These are phyloP conservation scores for Limnephilus auricula DNA, from an alignment of 2,888 invertebrate genomes.

Conservation along the genomic window DNA sequence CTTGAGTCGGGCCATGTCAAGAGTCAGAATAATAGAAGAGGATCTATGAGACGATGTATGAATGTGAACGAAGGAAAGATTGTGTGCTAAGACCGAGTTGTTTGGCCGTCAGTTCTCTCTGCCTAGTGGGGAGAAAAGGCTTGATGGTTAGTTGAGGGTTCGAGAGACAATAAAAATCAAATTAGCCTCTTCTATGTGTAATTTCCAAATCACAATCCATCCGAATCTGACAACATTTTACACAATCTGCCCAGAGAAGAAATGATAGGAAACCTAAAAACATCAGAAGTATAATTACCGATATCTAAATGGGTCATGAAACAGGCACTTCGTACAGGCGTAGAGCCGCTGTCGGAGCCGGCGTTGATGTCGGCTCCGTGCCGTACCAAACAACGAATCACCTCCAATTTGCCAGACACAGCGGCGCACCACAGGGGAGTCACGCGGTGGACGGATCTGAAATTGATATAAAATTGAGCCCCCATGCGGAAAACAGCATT, in stretches of 20 bases:
- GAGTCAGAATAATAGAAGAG: too few relatives aligned
- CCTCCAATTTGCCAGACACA: slow-evolving; percentile 88
- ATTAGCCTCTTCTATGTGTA: too few relatives aligned
- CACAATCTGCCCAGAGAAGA: neutral
- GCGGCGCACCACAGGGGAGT: slow-evolving; percentile 96
- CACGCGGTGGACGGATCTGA: slow-evolving; percentile 85
- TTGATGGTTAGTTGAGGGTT: too few relatives aligned
- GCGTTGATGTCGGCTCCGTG: slow-evolving; percentile 93
- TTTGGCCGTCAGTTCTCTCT: too few relatives aligned
- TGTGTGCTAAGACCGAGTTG: too few relatives aligned
- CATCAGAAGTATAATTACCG: slow-evolving; percentile 68
- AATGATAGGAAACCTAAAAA: neutral
- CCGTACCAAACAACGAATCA: slow-evolving; percentile 86
- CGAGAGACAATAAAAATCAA: too few relatives aligned
- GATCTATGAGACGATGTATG: too few relatives aligned
- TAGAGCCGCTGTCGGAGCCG: slow-evolving; percentile 91
- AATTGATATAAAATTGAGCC: neutral
- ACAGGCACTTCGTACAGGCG: slow-evolving; percentile 93
- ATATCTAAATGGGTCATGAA: slow-evolving; percentile 93
- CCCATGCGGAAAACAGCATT: too few relatives aligned
- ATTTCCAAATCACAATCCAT: too few relatives aligned
- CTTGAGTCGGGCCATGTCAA: too few relatives aligned
- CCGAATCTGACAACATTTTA: neutral
- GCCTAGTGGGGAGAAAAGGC: too few relatives aligned
- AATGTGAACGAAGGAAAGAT: too few relatives aligned